These are phyloP conservation scores for Saccopteryx bilineata DNA, from an alignment of 2,113 vertebrate species.

Conservation along the genomic window DNA sequence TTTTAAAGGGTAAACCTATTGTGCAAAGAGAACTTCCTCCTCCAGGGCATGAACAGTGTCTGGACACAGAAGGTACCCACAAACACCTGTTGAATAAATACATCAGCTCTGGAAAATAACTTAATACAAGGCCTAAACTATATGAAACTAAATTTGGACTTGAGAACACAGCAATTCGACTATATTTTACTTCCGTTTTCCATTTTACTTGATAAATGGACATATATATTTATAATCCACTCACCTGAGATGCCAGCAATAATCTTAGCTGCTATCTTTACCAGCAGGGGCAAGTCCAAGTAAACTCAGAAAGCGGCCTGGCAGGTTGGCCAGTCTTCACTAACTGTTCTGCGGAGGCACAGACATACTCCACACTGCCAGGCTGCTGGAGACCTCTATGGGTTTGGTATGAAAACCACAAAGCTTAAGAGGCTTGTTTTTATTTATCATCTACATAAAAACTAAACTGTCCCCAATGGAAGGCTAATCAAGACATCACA, in stretches of 20 bases:
- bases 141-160: neutral
- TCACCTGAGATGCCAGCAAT: neutral
- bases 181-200: conserved; percentile 12
- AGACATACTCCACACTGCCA: neutral
- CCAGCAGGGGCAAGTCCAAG: neutral
- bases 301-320: neutral
- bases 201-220: conserved; percentile 18
- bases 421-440: neutral
- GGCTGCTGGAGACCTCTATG: neutral
- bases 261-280: neutral
- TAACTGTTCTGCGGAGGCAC: neutral
- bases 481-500: conserved; percentile 25
- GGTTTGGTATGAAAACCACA: neutral
- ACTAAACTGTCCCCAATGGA: neutral
- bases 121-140: neutral
- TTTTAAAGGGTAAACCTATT: neutral
- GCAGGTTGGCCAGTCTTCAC: neutral
- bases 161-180: neutral
- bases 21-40: conserved; percentile 10
- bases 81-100: neutral
- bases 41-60: neutral
- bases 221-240: neutral
- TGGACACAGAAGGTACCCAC: neutral
- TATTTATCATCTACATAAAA: neutral
- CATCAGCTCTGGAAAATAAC: neutral